Evolutionary conservation across 2,113 vertebrate species (phyloP).

Genomic region (Nycticryphes semicollaris): DNA sequence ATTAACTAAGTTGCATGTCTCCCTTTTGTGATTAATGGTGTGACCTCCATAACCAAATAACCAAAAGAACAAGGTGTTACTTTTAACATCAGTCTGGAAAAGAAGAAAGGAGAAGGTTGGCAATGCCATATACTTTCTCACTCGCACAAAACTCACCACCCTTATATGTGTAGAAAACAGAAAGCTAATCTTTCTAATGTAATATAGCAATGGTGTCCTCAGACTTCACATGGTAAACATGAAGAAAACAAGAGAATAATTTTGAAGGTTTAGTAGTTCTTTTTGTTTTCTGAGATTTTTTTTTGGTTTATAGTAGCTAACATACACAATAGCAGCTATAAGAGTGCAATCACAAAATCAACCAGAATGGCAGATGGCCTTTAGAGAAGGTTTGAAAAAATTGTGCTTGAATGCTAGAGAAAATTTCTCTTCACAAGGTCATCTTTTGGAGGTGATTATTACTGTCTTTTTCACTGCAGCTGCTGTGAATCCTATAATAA

Average conservation of each 20-base stretch:
- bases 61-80: background rate
- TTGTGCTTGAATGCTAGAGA: background rate
- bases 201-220: background rate
- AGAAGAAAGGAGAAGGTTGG: background rate
- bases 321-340: background rate
- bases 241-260: background rate
- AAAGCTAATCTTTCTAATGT: background rate
- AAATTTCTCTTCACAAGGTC: background rate
- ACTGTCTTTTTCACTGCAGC: background rate
- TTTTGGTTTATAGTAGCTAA: background rate
- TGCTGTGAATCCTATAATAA: background rate
- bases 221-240: background rate
- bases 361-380: background rate
- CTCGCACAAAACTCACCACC: accelerated
- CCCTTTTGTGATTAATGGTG: background rate
- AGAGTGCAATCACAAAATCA: background rate
- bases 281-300: background rate
- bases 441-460: background rate
- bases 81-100: background rate
- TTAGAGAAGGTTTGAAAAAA: background rate
- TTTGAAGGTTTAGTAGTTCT: background rate
- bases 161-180: background rate
- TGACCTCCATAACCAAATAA: background rate
- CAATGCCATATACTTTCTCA: background rate
- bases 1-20: background rate